phyloP scores from a whole-genome alignment of 2,113 vertebrate species.

The Chaetorhynchus papuensis region DNA sequence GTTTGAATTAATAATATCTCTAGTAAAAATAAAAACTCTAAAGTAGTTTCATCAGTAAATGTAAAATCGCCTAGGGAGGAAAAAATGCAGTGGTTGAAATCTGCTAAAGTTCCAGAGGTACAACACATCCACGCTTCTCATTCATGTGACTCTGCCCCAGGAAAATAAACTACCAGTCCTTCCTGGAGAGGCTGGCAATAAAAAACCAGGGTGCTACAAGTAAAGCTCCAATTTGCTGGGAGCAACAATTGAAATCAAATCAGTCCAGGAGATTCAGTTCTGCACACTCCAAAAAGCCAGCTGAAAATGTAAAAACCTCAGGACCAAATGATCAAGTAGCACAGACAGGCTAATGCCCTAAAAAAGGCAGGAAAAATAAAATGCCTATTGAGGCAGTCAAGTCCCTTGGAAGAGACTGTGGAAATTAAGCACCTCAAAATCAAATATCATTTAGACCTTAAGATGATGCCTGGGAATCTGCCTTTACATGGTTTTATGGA shows the following conservation, averaged over 20 bases:
- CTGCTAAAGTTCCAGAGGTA: background rate
- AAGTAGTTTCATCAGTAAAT: background rate
- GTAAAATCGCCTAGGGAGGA: slow-evolving; percentile 19
- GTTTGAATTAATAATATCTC: background rate
- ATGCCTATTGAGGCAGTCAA: background rate
- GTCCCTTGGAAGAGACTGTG: background rate
- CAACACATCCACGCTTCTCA: background rate
- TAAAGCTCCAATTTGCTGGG: slow-evolving; percentile 11
- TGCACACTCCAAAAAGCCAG: slow-evolving; percentile 36
- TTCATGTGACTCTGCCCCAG: background rate
- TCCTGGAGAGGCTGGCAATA: slow-evolving; percentile 19
- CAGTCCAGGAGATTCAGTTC: slow-evolving; percentile 17
- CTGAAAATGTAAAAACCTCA: slow-evolving; percentile 10
- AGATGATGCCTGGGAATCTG: background rate
- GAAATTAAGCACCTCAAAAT: slow-evolving; percentile 16
- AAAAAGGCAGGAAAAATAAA: background rate
- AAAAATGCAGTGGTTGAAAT: background rate
- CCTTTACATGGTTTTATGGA: background rate
- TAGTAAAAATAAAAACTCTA: slow-evolving; percentile 58
- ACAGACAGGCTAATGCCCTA: background rate
- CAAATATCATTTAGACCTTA: background rate
- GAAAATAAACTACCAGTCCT: slow-evolving; percentile 33
- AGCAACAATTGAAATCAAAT: slow-evolving; percentile 24
- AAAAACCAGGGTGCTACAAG: slow-evolving; percentile 47
- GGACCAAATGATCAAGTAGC: background rate